A percentile compares a stretch with the other conserved stretches of the same genome.
Evolutionary conservation across 1,140 invertebrate species (phyloP).

Genomic region (Drosophila repletoides): DNA sequence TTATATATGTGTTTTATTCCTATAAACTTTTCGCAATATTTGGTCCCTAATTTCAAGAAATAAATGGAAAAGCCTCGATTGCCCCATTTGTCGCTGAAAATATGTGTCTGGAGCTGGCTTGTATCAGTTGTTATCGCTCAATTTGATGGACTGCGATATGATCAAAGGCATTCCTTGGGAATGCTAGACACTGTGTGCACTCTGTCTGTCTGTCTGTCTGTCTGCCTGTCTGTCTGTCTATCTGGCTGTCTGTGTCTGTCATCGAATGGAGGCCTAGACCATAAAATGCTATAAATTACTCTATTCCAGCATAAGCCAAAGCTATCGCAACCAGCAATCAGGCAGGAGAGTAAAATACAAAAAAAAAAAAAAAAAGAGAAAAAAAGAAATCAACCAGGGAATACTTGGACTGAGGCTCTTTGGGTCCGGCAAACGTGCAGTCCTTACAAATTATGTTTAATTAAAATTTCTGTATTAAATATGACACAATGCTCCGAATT

Average conservation of each 20-base stretch:
- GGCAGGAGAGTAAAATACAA: too few species aligned
- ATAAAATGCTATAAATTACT: slow-evolving; percentile 75
- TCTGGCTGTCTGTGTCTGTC: slow-evolving; percentile 37
- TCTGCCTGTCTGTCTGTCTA: too few species aligned
- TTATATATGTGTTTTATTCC: too few species aligned
- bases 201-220: too few species aligned
- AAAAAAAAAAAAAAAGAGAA: too few species aligned
- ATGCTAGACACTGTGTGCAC: slow-evolving; percentile 49
- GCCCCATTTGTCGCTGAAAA: background rate
- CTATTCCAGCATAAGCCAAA: slow-evolving; percentile 53
- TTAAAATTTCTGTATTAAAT: slow-evolving; percentile 82
- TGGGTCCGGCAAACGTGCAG: slow-evolving; percentile 59
- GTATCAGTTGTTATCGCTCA: slow-evolving; percentile 35
- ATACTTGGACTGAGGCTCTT: background rate
- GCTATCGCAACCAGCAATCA: slow-evolving; percentile 52
- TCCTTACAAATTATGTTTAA: slow-evolving; percentile 82
- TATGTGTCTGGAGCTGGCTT: background rate
- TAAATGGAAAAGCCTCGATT: background rate
- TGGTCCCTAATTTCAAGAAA: background rate
- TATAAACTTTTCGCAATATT: too few species aligned
- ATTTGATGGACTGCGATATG: slow-evolving; percentile 34
- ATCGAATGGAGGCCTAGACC: slow-evolving; percentile 45
- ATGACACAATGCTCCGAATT: slow-evolving; percentile 82
- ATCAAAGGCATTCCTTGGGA: slow-evolving; percentile 36
- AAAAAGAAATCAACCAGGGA: slow-evolving; percentile 21